These are phyloP conservation scores for Augochlora pura DNA, from an alignment of 1,140 invertebrate species.

Conservation along the genomic window DNA sequence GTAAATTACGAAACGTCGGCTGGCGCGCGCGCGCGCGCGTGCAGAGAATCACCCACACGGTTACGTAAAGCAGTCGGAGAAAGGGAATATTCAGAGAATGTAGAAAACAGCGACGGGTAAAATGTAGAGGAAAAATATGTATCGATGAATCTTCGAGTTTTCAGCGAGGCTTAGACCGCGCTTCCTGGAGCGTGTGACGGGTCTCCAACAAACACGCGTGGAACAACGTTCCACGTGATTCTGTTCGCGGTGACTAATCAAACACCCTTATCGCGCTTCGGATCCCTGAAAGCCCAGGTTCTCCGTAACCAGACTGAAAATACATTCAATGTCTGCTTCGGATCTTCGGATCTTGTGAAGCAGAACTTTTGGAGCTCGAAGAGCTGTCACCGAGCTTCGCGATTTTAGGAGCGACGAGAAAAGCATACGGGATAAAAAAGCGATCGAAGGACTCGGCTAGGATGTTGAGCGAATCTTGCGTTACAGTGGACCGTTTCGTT, in stretches of 20 bases:
- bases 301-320: constrained; percentile 4
- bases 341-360: neutral
- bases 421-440: too few species aligned
- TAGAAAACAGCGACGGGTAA: neutral
- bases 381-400: too few species aligned
- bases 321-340: too few species aligned
- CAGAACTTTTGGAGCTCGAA: neutral
- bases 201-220: neutral
- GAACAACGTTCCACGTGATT: constrained; percentile 42
- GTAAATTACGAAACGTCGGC: constrained; percentile 25
- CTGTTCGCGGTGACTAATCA: constrained; percentile 48
- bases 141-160: too few species aligned
- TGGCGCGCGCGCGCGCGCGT: neutral
- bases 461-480: too few species aligned
- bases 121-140: neutral
- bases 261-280: constrained; percentile 60
- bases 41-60: constrained; percentile 2
- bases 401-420: too few species aligned
- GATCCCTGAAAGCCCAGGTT: constrained; percentile 30
- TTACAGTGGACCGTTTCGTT: too few species aligned
- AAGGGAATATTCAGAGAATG: neutral
- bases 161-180: too few species aligned
- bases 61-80: constrained; percentile 14
- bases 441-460: too few species aligned
- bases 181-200: too few species aligned